A percentile compares a stretch with the other conserved stretches of the same genome.
These are phyloP conservation scores for Laterallus jamaicensis DNA, from an alignment of 2,113 vertebrate genomes.

Conservation along the genomic window DNA sequence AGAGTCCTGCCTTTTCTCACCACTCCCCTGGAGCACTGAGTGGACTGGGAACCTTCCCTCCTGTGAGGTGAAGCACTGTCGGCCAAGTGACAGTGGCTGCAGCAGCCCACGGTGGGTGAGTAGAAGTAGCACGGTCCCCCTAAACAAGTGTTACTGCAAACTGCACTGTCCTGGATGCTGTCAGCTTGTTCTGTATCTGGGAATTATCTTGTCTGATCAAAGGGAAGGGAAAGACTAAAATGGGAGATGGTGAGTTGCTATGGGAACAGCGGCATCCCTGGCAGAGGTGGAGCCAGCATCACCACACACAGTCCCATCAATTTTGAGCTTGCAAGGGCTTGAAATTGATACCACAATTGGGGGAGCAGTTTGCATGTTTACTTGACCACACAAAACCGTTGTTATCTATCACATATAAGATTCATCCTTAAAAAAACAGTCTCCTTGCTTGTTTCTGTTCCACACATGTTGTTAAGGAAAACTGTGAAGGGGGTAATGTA, in stretches of 20 bases:
- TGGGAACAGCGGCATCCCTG: conserved; percentile 58
- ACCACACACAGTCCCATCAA: neutral
- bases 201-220: neutral
- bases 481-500: neutral
- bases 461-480: neutral
- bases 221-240: conserved; percentile 14
- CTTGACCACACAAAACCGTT: neutral
- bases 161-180: neutral
- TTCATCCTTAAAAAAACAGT: neutral
- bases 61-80: neutral
- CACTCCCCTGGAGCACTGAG: neutral
- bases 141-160: neutral
- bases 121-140: neutral
- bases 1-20: neutral
- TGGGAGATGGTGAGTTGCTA: conserved; percentile 35
- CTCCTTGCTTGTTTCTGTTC: neutral
- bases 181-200: neutral
- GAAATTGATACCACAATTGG: neutral
- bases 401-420: neutral
- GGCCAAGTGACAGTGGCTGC: neutral
- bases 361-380: neutral
- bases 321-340: neutral
- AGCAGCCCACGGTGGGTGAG: neutral
- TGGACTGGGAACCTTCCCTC: neutral
- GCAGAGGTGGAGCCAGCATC: neutral